Evolutionary conservation across 1,140 invertebrate species (phyloP).

Genomic region (Drosophila athabasca): DNA sequence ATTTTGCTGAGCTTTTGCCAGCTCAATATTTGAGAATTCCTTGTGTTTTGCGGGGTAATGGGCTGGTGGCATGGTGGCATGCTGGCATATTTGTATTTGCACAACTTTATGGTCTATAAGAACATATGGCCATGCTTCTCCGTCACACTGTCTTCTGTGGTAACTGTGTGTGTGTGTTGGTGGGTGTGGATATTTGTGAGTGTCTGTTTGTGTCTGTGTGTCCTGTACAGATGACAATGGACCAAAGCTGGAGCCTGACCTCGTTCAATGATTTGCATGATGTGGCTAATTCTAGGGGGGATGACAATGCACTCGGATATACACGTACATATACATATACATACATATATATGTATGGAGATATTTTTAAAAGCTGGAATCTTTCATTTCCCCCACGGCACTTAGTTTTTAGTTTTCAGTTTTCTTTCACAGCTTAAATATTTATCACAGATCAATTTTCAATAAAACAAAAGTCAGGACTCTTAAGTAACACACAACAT

Average conservation of each 20-base stretch:
- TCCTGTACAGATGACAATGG: constrained; percentile 33
- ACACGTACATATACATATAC: too few species aligned
- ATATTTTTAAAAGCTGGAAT: too few species aligned
- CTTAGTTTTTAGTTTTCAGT: too few species aligned
- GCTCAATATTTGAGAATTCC: constrained; percentile 76
- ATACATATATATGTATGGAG: too few species aligned
- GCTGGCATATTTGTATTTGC: constrained; percentile 65
- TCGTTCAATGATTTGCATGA: constrained; percentile 44
- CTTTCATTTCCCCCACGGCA: too few species aligned
- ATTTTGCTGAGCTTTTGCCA: constrained; percentile 76
- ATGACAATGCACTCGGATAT: constrained; percentile 9
- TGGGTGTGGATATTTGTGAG: background rate
- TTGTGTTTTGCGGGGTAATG: constrained; percentile 17
- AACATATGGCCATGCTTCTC: constrained; percentile 43
- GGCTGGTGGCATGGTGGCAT: background rate
- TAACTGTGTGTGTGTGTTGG: background rate
- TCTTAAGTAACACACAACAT: too few species aligned
- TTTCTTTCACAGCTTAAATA: too few species aligned
- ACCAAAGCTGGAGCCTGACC: constrained; percentile 13
- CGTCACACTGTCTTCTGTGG: constrained; percentile 10
- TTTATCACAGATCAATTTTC: too few species aligned
- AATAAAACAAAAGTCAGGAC: too few species aligned
- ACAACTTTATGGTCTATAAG: constrained; percentile 60
- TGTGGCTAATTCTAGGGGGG: background rate
- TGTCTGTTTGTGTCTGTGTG: background rate